Percentiles rank a stretch among this genome's conserved stretches.
Conservation (phyloP, 1,140 invertebrate genomes). For the Eumaeus atala region DNA sequence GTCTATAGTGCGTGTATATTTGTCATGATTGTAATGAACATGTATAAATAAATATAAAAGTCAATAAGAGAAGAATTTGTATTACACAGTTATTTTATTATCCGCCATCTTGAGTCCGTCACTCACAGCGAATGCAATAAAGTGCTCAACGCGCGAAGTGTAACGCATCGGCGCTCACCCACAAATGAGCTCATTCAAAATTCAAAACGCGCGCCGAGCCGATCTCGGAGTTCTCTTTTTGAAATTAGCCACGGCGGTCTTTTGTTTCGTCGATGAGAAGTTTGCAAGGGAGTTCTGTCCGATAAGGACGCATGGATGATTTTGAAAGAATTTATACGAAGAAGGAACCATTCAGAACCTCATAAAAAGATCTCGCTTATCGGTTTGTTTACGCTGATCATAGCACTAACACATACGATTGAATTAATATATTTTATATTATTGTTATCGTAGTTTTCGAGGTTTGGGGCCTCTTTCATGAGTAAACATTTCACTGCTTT, state of each 20-base stretch:
- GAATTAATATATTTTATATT: too few relatives aligned
- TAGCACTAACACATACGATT: too few relatives aligned
- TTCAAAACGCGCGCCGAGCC: constrained; percentile 44
- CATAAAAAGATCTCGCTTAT: constrained; percentile 4
- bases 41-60: too few relatives aligned
- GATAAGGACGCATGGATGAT: constrained; percentile 21
- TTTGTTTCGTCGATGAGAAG: constrained; percentile 47
- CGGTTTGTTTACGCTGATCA: constrained; percentile 1
- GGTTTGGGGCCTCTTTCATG: too few relatives aligned
- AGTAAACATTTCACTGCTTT: too few relatives aligned
- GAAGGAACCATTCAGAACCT: neutral
- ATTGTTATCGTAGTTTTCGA: too few relatives aligned
- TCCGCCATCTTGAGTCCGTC: too few relatives aligned
- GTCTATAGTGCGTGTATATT: too few relatives aligned
- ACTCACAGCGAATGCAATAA: constrained; percentile 30
- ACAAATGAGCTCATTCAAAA: constrained; percentile 52
- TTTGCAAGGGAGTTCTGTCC: constrained; percentile 30
- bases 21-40: too few relatives aligned
- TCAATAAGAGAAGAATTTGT: too few relatives aligned
- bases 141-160: constrained; percentile 48
- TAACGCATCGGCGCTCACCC: constrained; percentile 62
- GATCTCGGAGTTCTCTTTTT: constrained; percentile 67
- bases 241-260: constrained; percentile 65
- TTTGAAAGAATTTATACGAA: constrained; percentile 7
- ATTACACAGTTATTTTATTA: too few relatives aligned